Conservation (phyloP, 2,797 vertebrate genomes). For the Poecilia picta region DNA sequence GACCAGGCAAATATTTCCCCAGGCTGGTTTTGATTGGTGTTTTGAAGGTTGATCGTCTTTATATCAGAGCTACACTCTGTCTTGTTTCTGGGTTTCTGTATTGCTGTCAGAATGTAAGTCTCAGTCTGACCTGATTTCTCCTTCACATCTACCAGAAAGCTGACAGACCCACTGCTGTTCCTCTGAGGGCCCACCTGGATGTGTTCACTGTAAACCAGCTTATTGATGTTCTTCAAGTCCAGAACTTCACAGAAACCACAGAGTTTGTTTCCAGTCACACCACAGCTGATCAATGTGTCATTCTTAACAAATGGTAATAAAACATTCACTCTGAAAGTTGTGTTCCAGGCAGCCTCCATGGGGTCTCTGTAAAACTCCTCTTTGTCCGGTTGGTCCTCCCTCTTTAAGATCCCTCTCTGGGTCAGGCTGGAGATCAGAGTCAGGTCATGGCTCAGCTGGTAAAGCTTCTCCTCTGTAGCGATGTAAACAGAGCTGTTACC, state of each 20-base stretch:
- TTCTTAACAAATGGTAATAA: constrained; percentile 17
- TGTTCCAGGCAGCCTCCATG: constrained; percentile 17
- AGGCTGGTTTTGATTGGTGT: not conserved
- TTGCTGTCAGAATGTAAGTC: constrained; percentile 63
- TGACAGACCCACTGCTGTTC: constrained; percentile 35
- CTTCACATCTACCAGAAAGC: constrained; percentile 48
- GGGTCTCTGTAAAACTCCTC: constrained; percentile 23
- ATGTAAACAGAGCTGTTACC: constrained; percentile 77
- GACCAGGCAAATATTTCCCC: not conserved
- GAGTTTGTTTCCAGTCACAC: not conserved
- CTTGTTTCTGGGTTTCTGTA: fast-evolving
- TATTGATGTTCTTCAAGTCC: constrained; percentile 62
- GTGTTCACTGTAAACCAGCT: constrained; percentile 7
- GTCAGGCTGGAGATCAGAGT: not conserved
- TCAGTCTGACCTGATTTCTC: fast-evolving
- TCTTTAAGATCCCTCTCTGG: not conserved
- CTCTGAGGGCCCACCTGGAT: constrained; percentile 18
- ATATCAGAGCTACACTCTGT: fast-evolving
- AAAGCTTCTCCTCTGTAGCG: constrained; percentile 77
- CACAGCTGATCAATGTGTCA: constrained; percentile 65
- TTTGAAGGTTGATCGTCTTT: constrained; percentile 14
- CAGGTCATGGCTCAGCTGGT: not conserved
- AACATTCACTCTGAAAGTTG: constrained; percentile 45
- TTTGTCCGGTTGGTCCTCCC: fast-evolving
- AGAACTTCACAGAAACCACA: constrained; percentile 73